Conservation (phyloP, 2,113 vertebrate species). For the Onychostoma macrolepis region DNA sequence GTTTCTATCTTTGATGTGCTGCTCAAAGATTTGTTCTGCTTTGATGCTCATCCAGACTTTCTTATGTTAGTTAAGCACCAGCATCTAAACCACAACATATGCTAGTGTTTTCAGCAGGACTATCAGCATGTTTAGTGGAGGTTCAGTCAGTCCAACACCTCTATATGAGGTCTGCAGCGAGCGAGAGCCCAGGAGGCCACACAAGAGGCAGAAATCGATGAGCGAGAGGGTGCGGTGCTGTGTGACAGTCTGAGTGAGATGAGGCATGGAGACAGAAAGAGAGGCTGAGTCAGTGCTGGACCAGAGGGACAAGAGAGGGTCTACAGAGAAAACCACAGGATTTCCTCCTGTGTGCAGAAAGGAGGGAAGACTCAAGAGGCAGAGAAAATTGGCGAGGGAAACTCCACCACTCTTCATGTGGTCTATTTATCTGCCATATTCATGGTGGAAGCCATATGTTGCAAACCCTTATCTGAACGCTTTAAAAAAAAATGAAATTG, state of each 20-base stretch:
- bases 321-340: background rate
- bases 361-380: background rate
- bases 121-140: background rate
- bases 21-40: too few species aligned
- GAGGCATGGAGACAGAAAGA: background rate
- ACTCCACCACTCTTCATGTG: constrained; percentile 10
- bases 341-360: background rate
- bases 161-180: constrained; percentile 2
- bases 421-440: constrained; percentile 29
- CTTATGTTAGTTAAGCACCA: background rate
- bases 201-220: background rate
- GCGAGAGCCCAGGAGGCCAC: background rate
- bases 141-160: background rate
- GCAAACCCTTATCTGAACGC: background rate
- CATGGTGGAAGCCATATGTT: constrained; percentile 53
- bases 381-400: constrained; percentile 14
- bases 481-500: background rate
- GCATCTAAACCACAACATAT: background rate
- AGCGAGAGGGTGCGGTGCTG: background rate
- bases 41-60: background rate
- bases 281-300: background rate
- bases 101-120: background rate
- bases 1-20: too few species aligned
- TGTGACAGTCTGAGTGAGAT: background rate
- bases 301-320: background rate